Conservation (phyloP, 1,140 invertebrate species). For the Penaeus chinensis region DNA sequence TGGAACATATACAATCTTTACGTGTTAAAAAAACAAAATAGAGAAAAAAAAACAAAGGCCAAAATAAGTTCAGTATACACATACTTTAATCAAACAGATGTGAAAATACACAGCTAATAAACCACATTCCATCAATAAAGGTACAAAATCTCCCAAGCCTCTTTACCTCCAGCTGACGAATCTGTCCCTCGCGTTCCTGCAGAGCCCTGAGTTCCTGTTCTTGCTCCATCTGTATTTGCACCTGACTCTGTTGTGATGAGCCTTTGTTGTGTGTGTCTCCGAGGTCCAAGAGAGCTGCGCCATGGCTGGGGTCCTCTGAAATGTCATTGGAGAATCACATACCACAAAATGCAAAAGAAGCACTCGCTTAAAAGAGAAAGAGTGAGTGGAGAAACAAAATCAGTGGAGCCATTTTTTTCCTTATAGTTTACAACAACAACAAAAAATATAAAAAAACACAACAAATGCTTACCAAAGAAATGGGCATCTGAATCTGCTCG, state of each 20-base stretch:
- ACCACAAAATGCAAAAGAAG: not conserved
- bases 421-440: not conserved
- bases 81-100: no score
- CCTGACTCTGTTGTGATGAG: conserved; percentile 58
- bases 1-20: no score
- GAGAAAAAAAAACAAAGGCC: no score
- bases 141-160: not conserved
- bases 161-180: conserved; percentile 87
- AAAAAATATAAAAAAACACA: not conserved
- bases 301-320: conserved; percentile 32
- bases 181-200: conserved; percentile 90
- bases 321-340: no score
- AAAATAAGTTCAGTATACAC: no score
- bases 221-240: conserved; percentile 83
- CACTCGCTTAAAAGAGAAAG: not conserved
- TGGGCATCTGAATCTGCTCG: conserved; percentile 69
- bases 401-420: no score
- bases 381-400: no score
- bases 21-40: no score
- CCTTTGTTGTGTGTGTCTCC: conserved; percentile 45
- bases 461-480: conserved; percentile 55
- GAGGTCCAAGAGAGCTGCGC: conserved; percentile 62
- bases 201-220: conserved; percentile 87
- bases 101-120: conserved; percentile 19
- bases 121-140: not conserved